A percentile compares a stretch with the other conserved stretches of the same genome.
phyloP scores from a whole-genome alignment of 2,797 vertebrate genomes.

The Anguilla obscura region DNA sequence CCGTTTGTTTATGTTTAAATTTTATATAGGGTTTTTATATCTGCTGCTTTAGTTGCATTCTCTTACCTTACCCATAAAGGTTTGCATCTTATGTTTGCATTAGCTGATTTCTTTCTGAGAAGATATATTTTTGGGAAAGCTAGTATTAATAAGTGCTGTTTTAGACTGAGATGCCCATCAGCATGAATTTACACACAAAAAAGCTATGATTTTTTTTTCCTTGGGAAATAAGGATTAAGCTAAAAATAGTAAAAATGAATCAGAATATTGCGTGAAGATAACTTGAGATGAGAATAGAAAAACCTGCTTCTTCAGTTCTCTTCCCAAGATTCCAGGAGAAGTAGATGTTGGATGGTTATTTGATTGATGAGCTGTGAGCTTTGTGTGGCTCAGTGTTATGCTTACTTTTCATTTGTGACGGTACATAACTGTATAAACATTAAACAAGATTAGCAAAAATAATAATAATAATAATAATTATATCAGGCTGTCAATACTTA shows the following conservation, averaged over 20 bases:
- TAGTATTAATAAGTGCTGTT: neutral
- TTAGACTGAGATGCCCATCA: neutral
- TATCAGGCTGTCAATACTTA: neutral
- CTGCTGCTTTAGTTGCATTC: neutral
- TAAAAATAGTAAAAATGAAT: neutral
- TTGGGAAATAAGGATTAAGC: neutral
- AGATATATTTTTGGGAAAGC: neutral
- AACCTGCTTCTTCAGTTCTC: no score
- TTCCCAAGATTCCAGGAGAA: no score
- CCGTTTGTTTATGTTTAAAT: neutral
- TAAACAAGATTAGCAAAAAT: no score
- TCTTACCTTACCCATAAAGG: neutral
- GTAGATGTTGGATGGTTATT: no score
- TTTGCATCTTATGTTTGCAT: neutral
- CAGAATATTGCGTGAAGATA: neutral
- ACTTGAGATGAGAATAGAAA: neutral
- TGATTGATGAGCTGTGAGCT: neutral
- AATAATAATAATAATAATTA: neutral
- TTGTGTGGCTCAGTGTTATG: neutral
- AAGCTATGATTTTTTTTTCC: no score
- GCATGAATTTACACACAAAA: neutral
- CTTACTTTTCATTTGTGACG: no score
- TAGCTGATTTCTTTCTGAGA: neutral
- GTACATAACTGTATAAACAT: no score
- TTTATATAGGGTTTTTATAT: neutral